Evolutionary conservation across 2,113 vertebrate species (phyloP).

Genomic region (Zosterops pallidus): DNA sequence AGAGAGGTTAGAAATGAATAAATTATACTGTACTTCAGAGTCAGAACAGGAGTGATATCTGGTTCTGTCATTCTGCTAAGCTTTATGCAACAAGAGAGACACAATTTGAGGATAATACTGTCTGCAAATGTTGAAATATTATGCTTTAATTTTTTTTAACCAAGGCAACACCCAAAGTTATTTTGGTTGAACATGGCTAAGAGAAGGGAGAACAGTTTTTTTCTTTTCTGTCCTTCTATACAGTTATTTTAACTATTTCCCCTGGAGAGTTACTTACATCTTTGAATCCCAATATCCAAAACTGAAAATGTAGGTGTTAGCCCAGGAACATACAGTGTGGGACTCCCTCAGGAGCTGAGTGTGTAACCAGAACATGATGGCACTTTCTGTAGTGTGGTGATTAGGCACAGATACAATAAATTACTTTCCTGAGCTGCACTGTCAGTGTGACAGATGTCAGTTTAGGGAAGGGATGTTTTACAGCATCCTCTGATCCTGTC

Average conservation of each 20-base stretch:
- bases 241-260: neutral
- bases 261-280: neutral
- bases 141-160: neutral
- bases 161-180: neutral
- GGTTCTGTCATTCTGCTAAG: neutral
- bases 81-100: neutral
- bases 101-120: neutral
- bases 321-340: neutral
- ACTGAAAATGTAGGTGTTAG: neutral
- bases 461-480: neutral
- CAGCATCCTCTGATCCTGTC: accelerated
- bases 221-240: neutral
- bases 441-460: neutral
- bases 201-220: neutral
- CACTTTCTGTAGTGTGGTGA: neutral
- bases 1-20: neutral
- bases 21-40: neutral
- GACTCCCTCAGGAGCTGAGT: neutral
- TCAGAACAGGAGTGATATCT: neutral
- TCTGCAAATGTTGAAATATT: neutral
- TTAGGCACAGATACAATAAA: neutral
- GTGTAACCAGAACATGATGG: neutral
- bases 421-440: neutral
- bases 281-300: neutral
- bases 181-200: neutral